Base-by-base conservation (phyloP, 2,888 invertebrate genomes). In the Orthonychiurus folsomi region DNA sequence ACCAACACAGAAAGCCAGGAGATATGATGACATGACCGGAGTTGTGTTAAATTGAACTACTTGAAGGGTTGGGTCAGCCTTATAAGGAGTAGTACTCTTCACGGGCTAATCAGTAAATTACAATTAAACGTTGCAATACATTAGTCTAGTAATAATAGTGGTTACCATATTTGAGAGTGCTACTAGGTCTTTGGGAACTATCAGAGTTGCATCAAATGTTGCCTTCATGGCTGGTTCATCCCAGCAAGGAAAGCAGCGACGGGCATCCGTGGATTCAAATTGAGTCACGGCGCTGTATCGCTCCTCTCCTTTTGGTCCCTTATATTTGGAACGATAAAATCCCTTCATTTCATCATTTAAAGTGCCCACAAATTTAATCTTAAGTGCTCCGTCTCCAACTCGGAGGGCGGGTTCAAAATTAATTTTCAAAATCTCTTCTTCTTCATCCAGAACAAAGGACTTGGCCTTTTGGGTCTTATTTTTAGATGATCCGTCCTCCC, bases 201-300 rank as follows among this genome's bases (percentile, higher is more conserved):
- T 81, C 20, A 97, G 79, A 0, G 86, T 85, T 67, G 97, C 88
- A 76, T 93, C 89, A 79, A 96, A 97, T 1, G 90, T 93, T 1
- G 96, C 90, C 79, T 97, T 97, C 66, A 90, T 85, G 15, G 93
- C 90, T 9, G 96, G 97, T 78, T 97, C 97, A 78, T 97, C 96
- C 93, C 93, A 97, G 78, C 95, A 96, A 2, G 96, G 96, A 75
- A 97, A 96, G 75, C 93, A 92, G 72, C 89, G 82, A 62, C 96
- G 83, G 3, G 96, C 96, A 80, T 90, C 89, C 1, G 89, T 90
- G 0, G 91, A 83, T 77, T 91, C 89, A 76, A 94, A 95, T 79
- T 94, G 94, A 60, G 94, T 94, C 64, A 92, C 91, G 47, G 90
- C 93, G 28, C 88, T 88, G 76, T 86, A 88, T 60, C 86, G 83